A percentile compares a stretch with the other conserved stretches of the same genome.
phyloP scores from a whole-genome alignment of 1,140 invertebrate species.

The Drusus annulatus region DNA sequence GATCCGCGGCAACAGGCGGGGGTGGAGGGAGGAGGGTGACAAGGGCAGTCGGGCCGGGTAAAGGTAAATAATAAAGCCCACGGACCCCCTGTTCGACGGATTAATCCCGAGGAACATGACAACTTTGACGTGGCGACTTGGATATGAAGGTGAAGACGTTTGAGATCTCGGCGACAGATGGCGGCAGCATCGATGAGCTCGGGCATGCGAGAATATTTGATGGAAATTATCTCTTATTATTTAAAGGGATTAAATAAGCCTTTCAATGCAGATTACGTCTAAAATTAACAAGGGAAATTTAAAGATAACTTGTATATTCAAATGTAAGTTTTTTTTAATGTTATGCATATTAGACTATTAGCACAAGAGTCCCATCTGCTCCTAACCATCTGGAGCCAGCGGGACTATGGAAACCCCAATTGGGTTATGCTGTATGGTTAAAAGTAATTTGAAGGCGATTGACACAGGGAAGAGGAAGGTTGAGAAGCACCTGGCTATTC shows the following conservation, averaged over 20 bases:
- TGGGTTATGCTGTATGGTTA: too few relatives aligned
- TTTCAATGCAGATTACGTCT: too few relatives aligned
- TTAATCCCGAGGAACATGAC: constrained; percentile 52
- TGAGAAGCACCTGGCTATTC: too few relatives aligned
- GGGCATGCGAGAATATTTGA: constrained; percentile 43
- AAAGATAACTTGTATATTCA: too few relatives aligned
- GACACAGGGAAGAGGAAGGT: too few relatives aligned
- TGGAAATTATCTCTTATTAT: not conserved
- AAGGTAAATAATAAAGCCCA: not conserved
- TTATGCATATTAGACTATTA: too few relatives aligned
- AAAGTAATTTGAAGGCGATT: too few relatives aligned
- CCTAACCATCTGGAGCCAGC: too few relatives aligned
- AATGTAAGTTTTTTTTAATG: too few relatives aligned
- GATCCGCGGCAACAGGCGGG: not conserved
- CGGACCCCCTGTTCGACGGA: constrained; percentile 37
- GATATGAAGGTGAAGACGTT: constrained; percentile 5
- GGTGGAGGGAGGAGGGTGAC: not conserved
- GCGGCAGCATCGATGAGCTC: constrained; percentile 45
- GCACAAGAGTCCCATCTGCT: too few relatives aligned
- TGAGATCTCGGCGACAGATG: constrained; percentile 34
- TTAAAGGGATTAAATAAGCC: not conserved
- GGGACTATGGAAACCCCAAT: too few relatives aligned
- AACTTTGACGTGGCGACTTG: constrained; percentile 47
- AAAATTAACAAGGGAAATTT: too few relatives aligned
- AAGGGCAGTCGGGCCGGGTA: not conserved